phyloP scores from a whole-genome alignment of 2,797 vertebrate species.

The Lates japonicus region DNA sequence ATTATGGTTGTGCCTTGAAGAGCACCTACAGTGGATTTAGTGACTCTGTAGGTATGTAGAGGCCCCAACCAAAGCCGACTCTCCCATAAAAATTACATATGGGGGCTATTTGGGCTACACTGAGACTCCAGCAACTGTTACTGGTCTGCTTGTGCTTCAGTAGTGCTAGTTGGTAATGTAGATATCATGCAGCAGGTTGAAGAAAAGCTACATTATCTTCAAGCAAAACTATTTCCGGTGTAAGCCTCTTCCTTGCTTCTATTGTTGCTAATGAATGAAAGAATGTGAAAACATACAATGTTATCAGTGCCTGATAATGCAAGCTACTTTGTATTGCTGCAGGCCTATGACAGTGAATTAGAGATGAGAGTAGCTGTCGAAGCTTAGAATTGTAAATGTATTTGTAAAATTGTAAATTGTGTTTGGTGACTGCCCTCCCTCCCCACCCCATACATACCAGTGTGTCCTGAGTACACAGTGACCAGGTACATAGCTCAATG shows the following conservation, averaged over 20 bases:
- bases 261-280: not conserved
- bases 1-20: not conserved
- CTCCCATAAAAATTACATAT: not conserved
- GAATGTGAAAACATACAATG: not conserved
- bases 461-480: slow-evolving; percentile 21
- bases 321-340: not conserved
- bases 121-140: not conserved
- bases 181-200: not conserved
- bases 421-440: slow-evolving; percentile 1
- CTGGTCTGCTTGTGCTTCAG: not conserved
- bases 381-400: slow-evolving; percentile 3
- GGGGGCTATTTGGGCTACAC: too few species aligned
- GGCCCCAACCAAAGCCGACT: not conserved
- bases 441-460: slow-evolving; percentile 1
- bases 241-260: not conserved
- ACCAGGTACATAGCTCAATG: not conserved
- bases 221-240: not conserved
- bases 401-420: too few species aligned
- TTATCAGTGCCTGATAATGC: not conserved
- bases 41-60: slow-evolving; percentile 8
- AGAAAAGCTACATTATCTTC: too few species aligned
- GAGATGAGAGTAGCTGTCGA: not conserved
- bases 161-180: not conserved
- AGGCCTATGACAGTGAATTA: not conserved
- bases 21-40: not conserved